Percentiles rank a stretch among this genome's conserved stretches.
phyloP scores from a whole-genome alignment of 2,888 invertebrate genomes.

The Baccha elongata region DNA sequence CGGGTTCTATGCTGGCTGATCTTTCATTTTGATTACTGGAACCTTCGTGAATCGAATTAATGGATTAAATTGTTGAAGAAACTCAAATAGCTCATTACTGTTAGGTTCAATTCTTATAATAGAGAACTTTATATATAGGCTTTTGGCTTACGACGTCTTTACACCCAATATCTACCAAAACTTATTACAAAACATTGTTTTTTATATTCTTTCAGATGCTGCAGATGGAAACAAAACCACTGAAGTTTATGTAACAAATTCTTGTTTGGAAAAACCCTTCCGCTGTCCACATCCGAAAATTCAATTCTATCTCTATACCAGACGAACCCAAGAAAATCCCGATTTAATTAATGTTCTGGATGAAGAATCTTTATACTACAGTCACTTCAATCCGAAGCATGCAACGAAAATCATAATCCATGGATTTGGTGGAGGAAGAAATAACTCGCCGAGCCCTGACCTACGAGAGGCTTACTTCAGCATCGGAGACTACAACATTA shows the following conservation, averaged over 20 bases:
- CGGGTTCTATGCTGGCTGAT: too few species aligned
- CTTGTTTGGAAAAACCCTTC: conserved; percentile 91
- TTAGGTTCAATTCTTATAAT: too few species aligned
- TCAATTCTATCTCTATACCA: conserved; percentile 91
- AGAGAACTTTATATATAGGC: too few species aligned
- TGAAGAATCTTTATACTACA: conserved; percentile 87
- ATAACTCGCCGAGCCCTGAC: conserved; percentile 92
- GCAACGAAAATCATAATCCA: conserved; percentile 95
- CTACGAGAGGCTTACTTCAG: conserved; percentile 92
- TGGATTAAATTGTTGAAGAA: too few species aligned
- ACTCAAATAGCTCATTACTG: too few species aligned
- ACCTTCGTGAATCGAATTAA: too few species aligned
- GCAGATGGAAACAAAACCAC: conserved; percentile 79
- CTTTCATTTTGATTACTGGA: too few species aligned
- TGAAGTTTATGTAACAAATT: conserved; percentile 90
- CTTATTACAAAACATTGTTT: background rate
- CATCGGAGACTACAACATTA: conserved; percentile 91
- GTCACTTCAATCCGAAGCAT: conserved; percentile 89
- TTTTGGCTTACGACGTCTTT: too few species aligned
- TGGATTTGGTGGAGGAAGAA: conserved; percentile 94
- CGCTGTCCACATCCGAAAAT: conserved; percentile 92
- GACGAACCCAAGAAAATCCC: conserved; percentile 89
- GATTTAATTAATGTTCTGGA: conserved; percentile 88
- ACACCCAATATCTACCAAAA: too few species aligned
- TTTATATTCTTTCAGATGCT: conserved; percentile 56